Evolutionary conservation across 2,888 invertebrate genomes (phyloP).

Genomic region (Aporophyla lueneburgensis): DNA sequence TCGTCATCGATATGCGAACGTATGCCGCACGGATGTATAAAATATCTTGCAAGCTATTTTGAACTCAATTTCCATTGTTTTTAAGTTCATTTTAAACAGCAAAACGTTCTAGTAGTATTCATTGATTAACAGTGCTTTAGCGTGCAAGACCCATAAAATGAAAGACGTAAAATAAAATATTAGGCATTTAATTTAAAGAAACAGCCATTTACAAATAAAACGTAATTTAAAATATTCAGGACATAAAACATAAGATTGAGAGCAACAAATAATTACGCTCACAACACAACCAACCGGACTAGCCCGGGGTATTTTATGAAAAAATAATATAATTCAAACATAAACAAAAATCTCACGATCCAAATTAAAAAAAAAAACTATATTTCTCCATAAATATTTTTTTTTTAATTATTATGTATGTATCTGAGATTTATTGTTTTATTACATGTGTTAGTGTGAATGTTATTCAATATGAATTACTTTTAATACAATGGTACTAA

Average conservation of each 20-base stretch:
- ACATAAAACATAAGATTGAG: constrained; percentile 4
- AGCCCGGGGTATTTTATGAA: not conserved
- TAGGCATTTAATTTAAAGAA: constrained; percentile 18
- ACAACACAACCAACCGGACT: not conserved
- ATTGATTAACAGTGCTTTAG: too few relatives aligned
- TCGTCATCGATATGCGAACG: too few relatives aligned
- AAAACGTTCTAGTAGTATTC: too few relatives aligned
- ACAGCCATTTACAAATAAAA: constrained; percentile 11
- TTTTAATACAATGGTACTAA: not conserved
- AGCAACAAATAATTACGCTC: constrained; percentile 6
- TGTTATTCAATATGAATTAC: too few relatives aligned
- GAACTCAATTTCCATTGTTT: not conserved
- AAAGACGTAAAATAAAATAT: constrained; percentile 22
- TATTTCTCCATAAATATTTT: too few relatives aligned
- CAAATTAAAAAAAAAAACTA: too few relatives aligned
- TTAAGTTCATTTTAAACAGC: not conserved
- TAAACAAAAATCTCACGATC: not conserved
- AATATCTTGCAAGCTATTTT: not conserved
- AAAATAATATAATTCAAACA: not conserved
- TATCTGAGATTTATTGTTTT: too few relatives aligned
- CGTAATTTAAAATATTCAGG: constrained; percentile 5
- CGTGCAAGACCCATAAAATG: constrained; percentile 22
- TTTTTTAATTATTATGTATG: too few relatives aligned
- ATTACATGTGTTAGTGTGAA: too few relatives aligned
- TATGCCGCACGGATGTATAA: not conserved